Evolutionary conservation across 2,113 vertebrate genomes (phyloP).

Genomic region (Manacus vitellinus): DNA sequence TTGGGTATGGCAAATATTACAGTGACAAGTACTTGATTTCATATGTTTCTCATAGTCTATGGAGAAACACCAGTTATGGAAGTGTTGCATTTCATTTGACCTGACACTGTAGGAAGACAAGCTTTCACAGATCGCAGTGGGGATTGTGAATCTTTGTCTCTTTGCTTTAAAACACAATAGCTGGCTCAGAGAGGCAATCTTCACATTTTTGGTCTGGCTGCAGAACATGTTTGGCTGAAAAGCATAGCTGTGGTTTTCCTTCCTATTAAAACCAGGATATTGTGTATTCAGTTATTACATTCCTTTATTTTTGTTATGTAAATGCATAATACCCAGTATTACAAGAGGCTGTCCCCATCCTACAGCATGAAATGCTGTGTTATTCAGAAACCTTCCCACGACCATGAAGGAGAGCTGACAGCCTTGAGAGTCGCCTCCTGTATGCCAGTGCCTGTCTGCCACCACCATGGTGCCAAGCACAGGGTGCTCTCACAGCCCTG

Average conservation of each 20-base stretch:
- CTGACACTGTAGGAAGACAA: neutral
- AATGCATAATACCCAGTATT: neutral
- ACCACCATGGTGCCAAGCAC: rapidly evolving
- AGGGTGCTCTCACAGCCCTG: neutral
- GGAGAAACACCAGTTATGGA: slow-evolving; percentile 62
- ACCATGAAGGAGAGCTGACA: neutral
- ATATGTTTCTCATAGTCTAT: neutral
- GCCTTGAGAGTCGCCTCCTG: neutral
- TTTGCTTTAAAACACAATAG: slow-evolving; percentile 51
- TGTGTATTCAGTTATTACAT: slow-evolving; percentile 9
- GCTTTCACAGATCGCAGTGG: neutral
- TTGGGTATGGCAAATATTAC: slow-evolving; percentile 2
- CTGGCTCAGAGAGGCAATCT: slow-evolving; percentile 9
- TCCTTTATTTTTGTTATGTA: slow-evolving; percentile 16
- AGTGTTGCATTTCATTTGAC: slow-evolving; percentile 16
- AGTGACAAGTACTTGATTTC: neutral
- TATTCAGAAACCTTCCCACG: neutral
- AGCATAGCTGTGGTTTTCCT: slow-evolving; percentile 44
- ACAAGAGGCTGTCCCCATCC: neutral
- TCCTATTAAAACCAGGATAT: slow-evolving; percentile 44
- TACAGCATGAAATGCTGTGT: neutral
- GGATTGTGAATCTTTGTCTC: neutral
- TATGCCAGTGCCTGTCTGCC: neutral
- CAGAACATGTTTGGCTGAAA: neutral
- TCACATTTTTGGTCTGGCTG: slow-evolving; percentile 50